These are phyloP conservation scores for Dicranocentrus wangi DNA, from an alignment of 2,888 invertebrate species.

Conservation along the genomic window DNA sequence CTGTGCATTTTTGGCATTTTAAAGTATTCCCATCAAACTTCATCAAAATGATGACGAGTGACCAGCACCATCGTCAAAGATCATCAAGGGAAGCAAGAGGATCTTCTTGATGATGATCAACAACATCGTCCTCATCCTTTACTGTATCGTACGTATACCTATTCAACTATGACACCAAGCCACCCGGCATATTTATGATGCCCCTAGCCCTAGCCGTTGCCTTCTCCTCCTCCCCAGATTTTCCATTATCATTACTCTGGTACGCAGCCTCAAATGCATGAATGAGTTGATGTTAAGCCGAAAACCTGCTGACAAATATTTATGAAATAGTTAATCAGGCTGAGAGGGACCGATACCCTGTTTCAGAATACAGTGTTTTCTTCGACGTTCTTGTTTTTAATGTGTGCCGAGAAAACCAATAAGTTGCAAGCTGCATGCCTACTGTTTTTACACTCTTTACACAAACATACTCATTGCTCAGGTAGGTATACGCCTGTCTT, in stretches of 20 bases:
- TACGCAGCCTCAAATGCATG: too few species aligned
- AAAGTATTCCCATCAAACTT: conserved; percentile 23
- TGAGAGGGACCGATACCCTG: conserved; percentile 2
- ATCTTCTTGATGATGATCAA: not conserved
- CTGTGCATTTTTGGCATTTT: conserved; percentile 13
- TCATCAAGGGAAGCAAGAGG: conserved; percentile 23
- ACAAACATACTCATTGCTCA: conserved; percentile 9
- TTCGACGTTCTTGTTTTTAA: conserved; percentile 20
- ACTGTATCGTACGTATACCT: not conserved
- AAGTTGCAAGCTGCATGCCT: conserved; percentile 11
- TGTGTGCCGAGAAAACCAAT: conserved; percentile 18
- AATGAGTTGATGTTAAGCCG: too few species aligned
- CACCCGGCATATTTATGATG: too few species aligned
- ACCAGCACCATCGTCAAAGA: conserved; percentile 35
- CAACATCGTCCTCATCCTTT: not conserved
- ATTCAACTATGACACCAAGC: too few species aligned
- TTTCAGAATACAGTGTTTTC: not conserved
- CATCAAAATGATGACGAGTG: conserved; percentile 32
- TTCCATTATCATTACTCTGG: too few species aligned
- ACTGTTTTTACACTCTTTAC: not conserved
- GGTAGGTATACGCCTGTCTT: conserved; percentile 3
- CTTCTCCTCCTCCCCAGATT: too few species aligned
- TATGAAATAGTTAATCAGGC: conserved; percentile 46
- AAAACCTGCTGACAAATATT: conserved; percentile 51
- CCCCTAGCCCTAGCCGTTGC: too few species aligned